Percentiles rank a stretch among this genome's conserved stretches.
phyloP scores from a whole-genome alignment of 2,888 invertebrate genomes.

The Hoplodrina blanda region DNA sequence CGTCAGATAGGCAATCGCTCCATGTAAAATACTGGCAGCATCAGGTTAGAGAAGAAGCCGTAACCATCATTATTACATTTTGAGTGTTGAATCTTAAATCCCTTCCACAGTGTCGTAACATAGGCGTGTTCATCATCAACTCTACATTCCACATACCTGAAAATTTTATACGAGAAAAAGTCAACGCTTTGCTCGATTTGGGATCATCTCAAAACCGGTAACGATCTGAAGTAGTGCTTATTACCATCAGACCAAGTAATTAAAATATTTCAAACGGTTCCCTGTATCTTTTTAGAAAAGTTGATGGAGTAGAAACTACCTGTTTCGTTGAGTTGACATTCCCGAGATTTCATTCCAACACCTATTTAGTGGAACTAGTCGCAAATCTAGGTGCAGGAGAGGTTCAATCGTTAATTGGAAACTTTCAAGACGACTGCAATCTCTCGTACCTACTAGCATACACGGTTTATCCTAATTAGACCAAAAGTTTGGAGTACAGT shows the following conservation, averaged over 20 bases:
- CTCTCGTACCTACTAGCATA: background rate
- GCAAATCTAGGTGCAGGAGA: conserved; percentile 18
- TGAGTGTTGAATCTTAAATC: background rate
- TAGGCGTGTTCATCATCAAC: conserved; percentile 5
- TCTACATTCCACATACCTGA: conserved; percentile 5
- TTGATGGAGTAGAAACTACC: conserved; percentile 22
- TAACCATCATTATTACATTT: too few species aligned
- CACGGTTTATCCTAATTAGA: background rate
- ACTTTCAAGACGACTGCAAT: conserved; percentile 28
- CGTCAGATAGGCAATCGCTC: too few species aligned
- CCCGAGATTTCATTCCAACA: conserved; percentile 46
- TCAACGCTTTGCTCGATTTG: conserved; percentile 9
- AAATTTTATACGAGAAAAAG: conserved; percentile 5
- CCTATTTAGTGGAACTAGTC: conserved; percentile 44
- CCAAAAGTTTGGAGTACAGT: background rate
- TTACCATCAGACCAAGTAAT: conserved; percentile 28
- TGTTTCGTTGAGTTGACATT: conserved; percentile 38
- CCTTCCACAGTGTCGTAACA: background rate
- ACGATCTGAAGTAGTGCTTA: conserved; percentile 6
- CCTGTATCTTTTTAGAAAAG: conserved; percentile 30
- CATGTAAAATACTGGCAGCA: background rate
- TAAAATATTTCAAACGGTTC: conserved; percentile 49
- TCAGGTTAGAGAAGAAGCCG: background rate
- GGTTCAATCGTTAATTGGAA: conserved; percentile 22
- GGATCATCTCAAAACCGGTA: conserved; percentile 30